A percentile compares a stretch with the other conserved stretches of the same genome.
Evolutionary conservation across 2,797 vertebrate genomes (phyloP).

Genomic region (Serranus cabrilla): DNA sequence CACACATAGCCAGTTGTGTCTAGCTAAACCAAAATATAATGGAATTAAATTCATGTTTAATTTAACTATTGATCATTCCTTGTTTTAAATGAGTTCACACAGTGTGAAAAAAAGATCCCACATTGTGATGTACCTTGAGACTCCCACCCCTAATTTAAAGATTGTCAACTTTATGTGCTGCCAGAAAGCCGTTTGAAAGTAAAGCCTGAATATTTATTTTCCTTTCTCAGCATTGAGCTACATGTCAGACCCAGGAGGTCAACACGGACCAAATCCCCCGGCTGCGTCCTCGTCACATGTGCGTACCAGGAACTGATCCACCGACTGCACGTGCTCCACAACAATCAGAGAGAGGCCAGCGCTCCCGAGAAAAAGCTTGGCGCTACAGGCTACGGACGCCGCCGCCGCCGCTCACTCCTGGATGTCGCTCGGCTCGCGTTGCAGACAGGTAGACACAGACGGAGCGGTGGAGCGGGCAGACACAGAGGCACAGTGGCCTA

Average conservation of each 20-base stretch:
- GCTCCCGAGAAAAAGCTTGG: conserved; percentile 87
- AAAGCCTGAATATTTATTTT: conserved; percentile 2
- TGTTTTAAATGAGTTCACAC: too few relatives aligned
- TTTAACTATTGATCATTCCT: too few relatives aligned
- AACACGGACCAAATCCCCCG: conserved; percentile 68
- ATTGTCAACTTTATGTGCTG: neutral
- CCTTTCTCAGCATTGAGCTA: conserved; percentile 32
- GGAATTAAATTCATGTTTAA: too few relatives aligned
- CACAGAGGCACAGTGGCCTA: conserved; percentile 23
- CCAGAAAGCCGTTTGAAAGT: conserved; percentile 4
- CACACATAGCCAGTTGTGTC: too few relatives aligned
- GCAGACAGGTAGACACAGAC: conserved; percentile 35
- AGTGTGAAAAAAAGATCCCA: too few relatives aligned
- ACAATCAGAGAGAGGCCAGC: conserved; percentile 75
- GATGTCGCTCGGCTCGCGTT: conserved; percentile 30
- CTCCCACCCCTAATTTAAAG: neutral
- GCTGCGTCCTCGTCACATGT: conserved; percentile 91
- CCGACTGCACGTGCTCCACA: conserved; percentile 80
- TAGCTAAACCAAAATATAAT: too few relatives aligned
- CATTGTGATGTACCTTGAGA: too few relatives aligned
- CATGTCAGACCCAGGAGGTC: conserved; percentile 86
- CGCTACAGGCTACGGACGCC: conserved; percentile 88
- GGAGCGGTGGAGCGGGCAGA: conserved; percentile 35
- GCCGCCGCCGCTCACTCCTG: conserved; percentile 82
- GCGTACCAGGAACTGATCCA: conserved; percentile 88